These are phyloP conservation scores for Euleptes europaea DNA, from an alignment of 2,113 vertebrate species.

Conservation along the genomic window DNA sequence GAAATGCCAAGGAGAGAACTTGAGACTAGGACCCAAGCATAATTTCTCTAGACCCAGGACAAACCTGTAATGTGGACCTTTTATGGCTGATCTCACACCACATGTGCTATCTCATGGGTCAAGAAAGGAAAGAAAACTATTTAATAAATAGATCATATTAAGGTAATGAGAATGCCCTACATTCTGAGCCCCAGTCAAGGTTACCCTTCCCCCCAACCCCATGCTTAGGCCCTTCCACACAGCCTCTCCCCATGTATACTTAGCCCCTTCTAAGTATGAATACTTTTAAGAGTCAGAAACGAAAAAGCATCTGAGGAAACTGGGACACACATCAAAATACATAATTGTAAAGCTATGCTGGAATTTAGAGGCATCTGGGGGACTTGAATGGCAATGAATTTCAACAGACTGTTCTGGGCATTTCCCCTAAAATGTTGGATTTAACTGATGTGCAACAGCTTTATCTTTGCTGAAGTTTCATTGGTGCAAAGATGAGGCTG, in stretches of 20 bases:
- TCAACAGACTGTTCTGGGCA: background rate
- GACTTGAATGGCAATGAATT: background rate
- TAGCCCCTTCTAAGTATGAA: background rate
- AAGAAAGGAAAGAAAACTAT: too few relatives aligned
- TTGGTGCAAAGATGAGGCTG: background rate
- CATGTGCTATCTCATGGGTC: too few relatives aligned
- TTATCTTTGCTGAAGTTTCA: background rate
- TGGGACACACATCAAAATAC: background rate
- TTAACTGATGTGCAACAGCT: background rate
- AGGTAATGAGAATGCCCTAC: too few relatives aligned
- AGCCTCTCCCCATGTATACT: background rate
- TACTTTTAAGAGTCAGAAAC: background rate
- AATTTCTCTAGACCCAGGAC: too few relatives aligned
- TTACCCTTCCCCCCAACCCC: too few relatives aligned
- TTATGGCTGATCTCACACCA: too few relatives aligned
- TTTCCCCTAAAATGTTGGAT: background rate
- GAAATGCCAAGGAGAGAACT: too few relatives aligned
- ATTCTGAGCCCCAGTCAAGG: too few relatives aligned
- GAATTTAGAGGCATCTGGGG: background rate
- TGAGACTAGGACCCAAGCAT: too few relatives aligned
- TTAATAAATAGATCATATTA: too few relatives aligned
- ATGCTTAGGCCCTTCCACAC: too few relatives aligned
- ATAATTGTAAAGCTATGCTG: background rate
- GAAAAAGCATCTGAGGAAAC: background rate
- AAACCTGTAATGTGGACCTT: too few relatives aligned